Evolutionary conservation across 2,797 vertebrate genomes (phyloP).

Genomic region (Enteromius thamalakanensis): DNA sequence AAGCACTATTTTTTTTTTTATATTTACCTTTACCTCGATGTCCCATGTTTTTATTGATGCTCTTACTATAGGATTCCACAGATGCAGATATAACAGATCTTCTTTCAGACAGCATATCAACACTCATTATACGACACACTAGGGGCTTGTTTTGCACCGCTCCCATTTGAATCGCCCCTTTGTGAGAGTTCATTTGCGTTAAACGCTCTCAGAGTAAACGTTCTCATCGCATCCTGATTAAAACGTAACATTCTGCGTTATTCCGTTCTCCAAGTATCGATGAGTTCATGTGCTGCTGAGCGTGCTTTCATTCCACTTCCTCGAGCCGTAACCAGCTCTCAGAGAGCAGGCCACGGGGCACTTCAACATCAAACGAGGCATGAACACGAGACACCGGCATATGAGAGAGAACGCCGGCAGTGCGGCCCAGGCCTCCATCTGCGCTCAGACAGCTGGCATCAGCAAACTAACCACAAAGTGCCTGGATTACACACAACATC

Average conservation of each 20-base stretch:
- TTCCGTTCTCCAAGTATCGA: neutral
- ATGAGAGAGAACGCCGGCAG: slow-evolving; percentile 44
- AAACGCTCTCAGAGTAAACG: neutral
- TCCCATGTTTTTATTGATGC: neutral
- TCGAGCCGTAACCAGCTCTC: slow-evolving; percentile 27
- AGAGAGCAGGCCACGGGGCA: slow-evolving; percentile 25
- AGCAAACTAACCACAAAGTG: slow-evolving; percentile 57
- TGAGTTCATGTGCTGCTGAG: slow-evolving; percentile 4
- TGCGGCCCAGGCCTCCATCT: slow-evolving; percentile 42
- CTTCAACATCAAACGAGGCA: slow-evolving; percentile 48
- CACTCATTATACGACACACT: neutral
- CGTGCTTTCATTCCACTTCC: slow-evolving; percentile 28
- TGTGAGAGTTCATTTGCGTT: neutral
- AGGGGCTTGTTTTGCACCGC: neutral
- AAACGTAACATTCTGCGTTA: neutral
- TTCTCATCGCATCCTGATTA: slow-evolving; percentile 10
- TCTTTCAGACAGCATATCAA: neutral
- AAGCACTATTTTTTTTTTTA: neutral
- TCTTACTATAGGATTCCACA: neutral
- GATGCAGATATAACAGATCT: neutral
- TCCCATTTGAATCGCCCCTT: neutral
- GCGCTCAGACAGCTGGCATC: slow-evolving; percentile 52
- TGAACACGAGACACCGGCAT: slow-evolving; percentile 47
- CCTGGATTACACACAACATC: slow-evolving; percentile 55
- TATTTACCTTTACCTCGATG: neutral